Evolutionary conservation across 92 coral and sea anemone species (phyloP).

Genomic region (Umimayanthus chanpuru): DNA sequence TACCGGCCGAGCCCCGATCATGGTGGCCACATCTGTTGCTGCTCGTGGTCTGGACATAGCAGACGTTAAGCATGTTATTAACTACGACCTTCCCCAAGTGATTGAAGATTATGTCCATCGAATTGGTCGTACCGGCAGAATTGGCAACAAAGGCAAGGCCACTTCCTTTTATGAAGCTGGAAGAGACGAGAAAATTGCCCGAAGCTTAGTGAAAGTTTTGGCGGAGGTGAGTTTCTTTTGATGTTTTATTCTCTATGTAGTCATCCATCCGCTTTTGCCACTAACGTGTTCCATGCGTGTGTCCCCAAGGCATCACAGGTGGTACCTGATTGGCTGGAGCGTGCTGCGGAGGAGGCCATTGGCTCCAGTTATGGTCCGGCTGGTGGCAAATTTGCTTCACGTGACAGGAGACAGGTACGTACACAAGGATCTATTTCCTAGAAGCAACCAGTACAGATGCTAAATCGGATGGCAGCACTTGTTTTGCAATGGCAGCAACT

Average conservation of each 20-base stretch:
- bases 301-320: constrained; percentile 77
- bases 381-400: constrained; percentile 92
- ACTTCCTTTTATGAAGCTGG: constrained; percentile 92
- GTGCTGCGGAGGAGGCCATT: constrained; percentile 87
- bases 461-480: not conserved
- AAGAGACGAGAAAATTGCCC: constrained; percentile 87
- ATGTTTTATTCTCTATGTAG: not conserved
- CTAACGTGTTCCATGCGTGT: not conserved
- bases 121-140: constrained; percentile 96
- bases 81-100: constrained; percentile 92
- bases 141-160: constrained; percentile 94
- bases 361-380: constrained; percentile 95
- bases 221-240: constrained; percentile 70
- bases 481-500: too few relatives aligned
- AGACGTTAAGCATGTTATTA: constrained; percentile 96
- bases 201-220: constrained; percentile 92
- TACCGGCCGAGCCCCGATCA: constrained; percentile 88
- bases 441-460: not conserved
- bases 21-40: constrained; percentile 99
- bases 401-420: constrained; percentile 87
- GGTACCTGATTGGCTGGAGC: constrained; percentile 91
- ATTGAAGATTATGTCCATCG: constrained; percentile 99
- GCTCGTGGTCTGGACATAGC: constrained; percentile 99
- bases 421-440: not conserved
- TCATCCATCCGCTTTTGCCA: not conserved